A percentile compares a stretch with the other conserved stretches of the same genome.
These are phyloP conservation scores for Prietella phreatophila DNA, from an alignment of 2,113 vertebrate genomes.

Conservation along the genomic window DNA sequence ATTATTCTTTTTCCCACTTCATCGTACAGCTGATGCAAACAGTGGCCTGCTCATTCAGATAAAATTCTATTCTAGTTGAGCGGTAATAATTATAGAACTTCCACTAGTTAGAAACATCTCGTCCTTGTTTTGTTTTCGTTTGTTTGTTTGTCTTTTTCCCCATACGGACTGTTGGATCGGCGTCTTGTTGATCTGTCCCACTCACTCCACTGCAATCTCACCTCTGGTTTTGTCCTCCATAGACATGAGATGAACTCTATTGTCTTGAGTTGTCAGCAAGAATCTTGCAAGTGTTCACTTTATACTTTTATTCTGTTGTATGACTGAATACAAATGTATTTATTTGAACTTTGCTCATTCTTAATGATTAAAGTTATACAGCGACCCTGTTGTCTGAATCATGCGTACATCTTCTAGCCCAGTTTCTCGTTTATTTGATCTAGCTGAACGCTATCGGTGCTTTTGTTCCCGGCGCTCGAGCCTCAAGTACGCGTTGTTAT, in stretches of 20 bases:
- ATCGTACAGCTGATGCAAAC: neutral
- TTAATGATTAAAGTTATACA: conserved; percentile 53
- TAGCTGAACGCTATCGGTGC: neutral
- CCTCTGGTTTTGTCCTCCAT: neutral
- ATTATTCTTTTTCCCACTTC: neutral
- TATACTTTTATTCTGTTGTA: conserved; percentile 23
- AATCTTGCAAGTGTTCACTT: conserved; percentile 36
- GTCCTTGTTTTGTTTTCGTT: no score
- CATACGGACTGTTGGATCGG: neutral
- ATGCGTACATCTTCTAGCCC: neutral
- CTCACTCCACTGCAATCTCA: neutral
- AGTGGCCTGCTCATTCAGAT: neutral
- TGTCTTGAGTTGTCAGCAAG: conserved; percentile 3
- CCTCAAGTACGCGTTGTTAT: neutral
- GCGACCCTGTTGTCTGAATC: neutral
- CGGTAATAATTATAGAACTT: neutral
- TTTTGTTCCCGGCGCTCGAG: neutral
- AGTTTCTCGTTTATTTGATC: neutral
- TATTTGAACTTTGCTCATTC: conserved; percentile 54
- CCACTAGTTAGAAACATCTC: neutral
- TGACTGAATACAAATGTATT: conserved; percentile 58
- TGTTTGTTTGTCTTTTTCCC: no score
- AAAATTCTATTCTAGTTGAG: neutral
- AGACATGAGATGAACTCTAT: neutral
- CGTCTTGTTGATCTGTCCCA: neutral